Base-by-base conservation (phyloP, 2,888 invertebrate genomes). In the Melanotus villosus region DNA sequence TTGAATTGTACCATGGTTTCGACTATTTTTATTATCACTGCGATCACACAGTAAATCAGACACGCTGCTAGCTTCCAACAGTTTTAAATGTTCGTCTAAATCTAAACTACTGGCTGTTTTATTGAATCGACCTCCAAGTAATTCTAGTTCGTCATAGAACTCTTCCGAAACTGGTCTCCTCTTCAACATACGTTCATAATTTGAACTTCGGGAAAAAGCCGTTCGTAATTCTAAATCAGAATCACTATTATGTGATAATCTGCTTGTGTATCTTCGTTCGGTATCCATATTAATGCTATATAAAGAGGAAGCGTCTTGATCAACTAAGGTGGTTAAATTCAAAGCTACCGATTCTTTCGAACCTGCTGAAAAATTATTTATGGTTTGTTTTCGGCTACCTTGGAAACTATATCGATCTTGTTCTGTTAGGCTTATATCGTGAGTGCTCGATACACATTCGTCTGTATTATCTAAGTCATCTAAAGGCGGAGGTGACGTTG, bases 161-260 rank as follows among this genome's bases (percentile, higher is more conserved):
- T 93, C 92, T 79, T 92, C 92, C 16, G 93, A 93, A 2, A 94
- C 87, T 0, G 93, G 93, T 73, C 93, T 86, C 56, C 93, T 86
- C 77, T 92, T 93, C 41, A 91, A 50, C 76, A 77, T 78, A 4
- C 76, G 70, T 63, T 80, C 79, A 62, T 80, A 80, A 58, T 80
- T 74, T 3, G 70, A 50, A 54, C 65, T 76, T 57, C 75, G 68
- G n/a, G 74, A 72, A 19, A 73, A 66, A 84, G 81, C 78, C 9
- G 75, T 68, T 12, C 80, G 70, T 57, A 81, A 70, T 70, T 83
- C 83, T 12, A 81, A 71, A 70, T 83, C 81, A 0, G 87, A 88
- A 70, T 88, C 87, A 50, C 86, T 84, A 70, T 83, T 85, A n/a
- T 85, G 79, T 3, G 79, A 80, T 14, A 80, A 77, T 63, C 78